phyloP scores from a whole-genome alignment of 2,888 invertebrate genomes.

The Ormyrus thymus region DNA sequence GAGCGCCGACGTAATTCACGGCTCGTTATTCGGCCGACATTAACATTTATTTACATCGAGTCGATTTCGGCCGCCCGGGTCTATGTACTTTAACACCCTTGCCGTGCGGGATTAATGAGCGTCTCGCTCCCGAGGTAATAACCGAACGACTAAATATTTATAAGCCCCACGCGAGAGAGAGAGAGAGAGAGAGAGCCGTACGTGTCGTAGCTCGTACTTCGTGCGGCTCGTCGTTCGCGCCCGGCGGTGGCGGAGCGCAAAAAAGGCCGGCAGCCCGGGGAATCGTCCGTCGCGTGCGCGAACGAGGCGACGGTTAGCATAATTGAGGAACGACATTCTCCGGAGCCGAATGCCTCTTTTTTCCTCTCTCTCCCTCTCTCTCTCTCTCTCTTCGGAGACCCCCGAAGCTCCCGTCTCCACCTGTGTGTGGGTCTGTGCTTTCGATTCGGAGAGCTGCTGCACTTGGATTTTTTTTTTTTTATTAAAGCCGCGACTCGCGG shows the following conservation, averaged over 20 bases:
- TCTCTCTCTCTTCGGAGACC: slow-evolving; percentile 1
- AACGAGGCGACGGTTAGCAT: slow-evolving; percentile 51
- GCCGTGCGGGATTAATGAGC: slow-evolving; percentile 34
- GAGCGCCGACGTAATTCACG: background rate
- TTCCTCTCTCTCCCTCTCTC: slow-evolving; percentile 16
- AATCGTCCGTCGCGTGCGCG: slow-evolving; percentile 49
- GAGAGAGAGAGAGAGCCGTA: slow-evolving; percentile 4
- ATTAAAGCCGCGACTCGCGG: background rate
- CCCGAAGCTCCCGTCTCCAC: slow-evolving; percentile 9
- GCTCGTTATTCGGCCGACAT: background rate
- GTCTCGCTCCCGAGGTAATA: slow-evolving; percentile 35
- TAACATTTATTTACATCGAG: slow-evolving; percentile 24
- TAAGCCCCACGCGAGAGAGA: slow-evolving; percentile 29
- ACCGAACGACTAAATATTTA: slow-evolving; percentile 53
- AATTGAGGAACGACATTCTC: slow-evolving; percentile 56
- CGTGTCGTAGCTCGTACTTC: slow-evolving; percentile 11
- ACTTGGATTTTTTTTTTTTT: background rate
- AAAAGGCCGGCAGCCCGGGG: slow-evolving; percentile 14
- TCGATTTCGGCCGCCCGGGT: slow-evolving; percentile 3
- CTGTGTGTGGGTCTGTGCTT: background rate
- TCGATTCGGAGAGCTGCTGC: slow-evolving; percentile 6
- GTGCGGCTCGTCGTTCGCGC: slow-evolving; percentile 6
- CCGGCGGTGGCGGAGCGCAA: slow-evolving; percentile 3
- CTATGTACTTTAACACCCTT: background rate
- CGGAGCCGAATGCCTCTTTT: background rate